Evolutionary conservation across 2,797 vertebrate species (phyloP), one percentile per base, ranked within the genome.

Genomic region (Carapus acus): DNA sequence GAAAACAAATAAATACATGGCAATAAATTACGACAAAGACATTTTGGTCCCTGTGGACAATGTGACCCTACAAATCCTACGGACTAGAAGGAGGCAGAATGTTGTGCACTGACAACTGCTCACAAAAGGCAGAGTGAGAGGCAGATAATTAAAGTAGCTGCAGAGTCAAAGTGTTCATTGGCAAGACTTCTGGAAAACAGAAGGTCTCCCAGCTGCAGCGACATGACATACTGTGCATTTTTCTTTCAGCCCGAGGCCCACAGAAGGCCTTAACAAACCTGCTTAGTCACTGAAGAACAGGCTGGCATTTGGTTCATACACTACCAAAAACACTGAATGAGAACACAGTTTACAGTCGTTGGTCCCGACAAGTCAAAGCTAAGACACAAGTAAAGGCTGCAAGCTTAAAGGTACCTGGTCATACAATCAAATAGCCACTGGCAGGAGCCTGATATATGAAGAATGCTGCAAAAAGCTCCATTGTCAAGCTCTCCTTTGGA

Each of bases 1-100:
- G 1, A 40, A 56, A 56, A 62, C 41, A 2, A 65, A 83, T 73
- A 78, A 80, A 77, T 76, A 79, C 15, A 17, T 57, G 14, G 45
- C 19, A 77, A 69, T 77, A 77, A 74, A 62, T 78, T 67, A 71
- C 50, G 69, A 46, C 18, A 67, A 46, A 17, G 5, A 39, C 24
- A 42, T 14, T 70, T 79, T 71, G 55, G 66, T 75, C 68, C 73
- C 42, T 19, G 62, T 13, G 48, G 12, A 46, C 19, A 58, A 65
- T 23, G 1, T 6, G 66, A 3, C 42, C 53, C 52, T 56, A 63
- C 56, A 46, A 33, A 20, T 38, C 47, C 48, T 22, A 37, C 21
- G 22, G 62, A 43, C 6, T 27, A 40, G n/a, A n/a, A n/a, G 63
- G 27, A 62, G 40, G 59, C 53, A 56, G 42, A 72, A 23, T 37